Conservation (phyloP, 2,113 vertebrate species). For the human (Homo sapiens) region GRCh38 chr17:57158001-57158500, state of each 20-base stretch:
- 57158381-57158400: neutral
- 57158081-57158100: neutral
- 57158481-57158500: neutral
- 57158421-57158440: neutral
- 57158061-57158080: neutral
- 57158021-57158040: neutral
- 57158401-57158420: neutral
- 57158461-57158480: neutral
- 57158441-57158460: neutral
- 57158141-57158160: neutral
- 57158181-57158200: neutral
- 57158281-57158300: neutral
- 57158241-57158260: neutral
- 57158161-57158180: neutral
- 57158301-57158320: neutral
- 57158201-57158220: neutral
- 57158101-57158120: neutral
- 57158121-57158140: neutral
- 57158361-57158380: neutral
- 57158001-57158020: neutral
- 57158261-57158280: neutral
- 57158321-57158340: neutral
- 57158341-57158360: neutral
- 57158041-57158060: neutral
- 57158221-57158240: neutral